A percentile compares a stretch with the other conserved stretches of the same genome.
Conservation (phyloP, 2,113 vertebrate species). For the Muntiacus reevesi region DNA sequence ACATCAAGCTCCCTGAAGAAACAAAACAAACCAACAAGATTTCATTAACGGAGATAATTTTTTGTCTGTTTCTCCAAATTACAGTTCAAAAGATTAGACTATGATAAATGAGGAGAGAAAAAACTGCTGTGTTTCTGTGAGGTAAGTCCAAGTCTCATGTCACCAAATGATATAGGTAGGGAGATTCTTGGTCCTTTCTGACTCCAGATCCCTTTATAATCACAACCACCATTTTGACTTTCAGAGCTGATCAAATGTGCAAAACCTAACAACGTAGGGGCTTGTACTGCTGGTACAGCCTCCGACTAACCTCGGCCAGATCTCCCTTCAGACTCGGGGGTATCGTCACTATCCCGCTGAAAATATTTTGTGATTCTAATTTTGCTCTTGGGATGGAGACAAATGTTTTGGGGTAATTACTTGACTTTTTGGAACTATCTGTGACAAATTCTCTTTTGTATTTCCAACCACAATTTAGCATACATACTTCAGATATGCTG, state of each 20-base stretch:
- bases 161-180: background rate
- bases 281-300: accelerated
- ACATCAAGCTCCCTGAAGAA: background rate
- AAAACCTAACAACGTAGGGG: background rate
- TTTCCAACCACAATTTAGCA: background rate
- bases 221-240: background rate
- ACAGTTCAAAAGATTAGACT: background rate
- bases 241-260: background rate
- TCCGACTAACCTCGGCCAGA: no score
- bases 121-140: background rate
- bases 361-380: background rate
- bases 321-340: background rate
- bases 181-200: background rate
- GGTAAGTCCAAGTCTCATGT: background rate
- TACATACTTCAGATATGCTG: background rate
- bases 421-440: background rate
- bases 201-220: background rate
- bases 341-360: background rate
- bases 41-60: conserved; percentile 20
- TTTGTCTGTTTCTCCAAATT: conserved; percentile 8
- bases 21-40: background rate
- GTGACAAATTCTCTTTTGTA: background rate
- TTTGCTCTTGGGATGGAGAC: background rate
- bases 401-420: background rate
- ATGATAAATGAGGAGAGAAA: background rate